These are phyloP conservation scores for Brotula barbata DNA, from an alignment of 2,797 vertebrate species.

Conservation along the genomic window DNA sequence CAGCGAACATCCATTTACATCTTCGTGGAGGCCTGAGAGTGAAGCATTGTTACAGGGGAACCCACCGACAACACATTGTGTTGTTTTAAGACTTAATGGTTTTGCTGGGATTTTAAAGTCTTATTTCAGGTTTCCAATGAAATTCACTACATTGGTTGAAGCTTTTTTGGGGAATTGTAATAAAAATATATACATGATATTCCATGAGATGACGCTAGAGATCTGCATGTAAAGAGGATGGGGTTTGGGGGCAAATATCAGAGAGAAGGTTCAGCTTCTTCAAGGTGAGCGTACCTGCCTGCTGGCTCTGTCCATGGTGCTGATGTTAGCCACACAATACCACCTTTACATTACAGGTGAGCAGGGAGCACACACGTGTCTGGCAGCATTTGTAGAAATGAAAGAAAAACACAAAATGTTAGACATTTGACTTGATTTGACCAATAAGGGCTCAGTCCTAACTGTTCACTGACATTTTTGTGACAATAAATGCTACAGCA, in stretches of 20 bases:
- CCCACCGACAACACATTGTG: constrained; percentile 39
- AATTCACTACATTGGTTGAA: background rate
- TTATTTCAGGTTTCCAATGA: constrained; percentile 8
- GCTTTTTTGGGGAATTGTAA: too few relatives aligned
- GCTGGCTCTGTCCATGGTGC: constrained; percentile 71
- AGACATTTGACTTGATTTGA: too few relatives aligned
- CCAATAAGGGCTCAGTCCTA: too few relatives aligned
- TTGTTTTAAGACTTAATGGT: constrained; percentile 47
- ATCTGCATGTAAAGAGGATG: background rate
- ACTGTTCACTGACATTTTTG: too few relatives aligned
- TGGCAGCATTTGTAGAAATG: constrained; percentile 3
- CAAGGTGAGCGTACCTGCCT: constrained; percentile 61
- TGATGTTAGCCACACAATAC: constrained; percentile 49
- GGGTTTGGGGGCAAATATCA: background rate
- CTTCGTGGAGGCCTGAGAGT: constrained; percentile 57
- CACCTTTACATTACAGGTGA: constrained; percentile 37
- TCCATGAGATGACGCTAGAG: background rate
- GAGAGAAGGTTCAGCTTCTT: background rate
- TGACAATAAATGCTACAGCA: too few relatives aligned
- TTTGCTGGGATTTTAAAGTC: constrained; percentile 4
- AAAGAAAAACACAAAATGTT: too few relatives aligned
- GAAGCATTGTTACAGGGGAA: constrained; percentile 63
- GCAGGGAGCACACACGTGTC: too few relatives aligned
- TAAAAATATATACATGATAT: background rate
- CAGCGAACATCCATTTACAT: constrained; percentile 74